Percentiles rank a stretch among this genome's conserved stretches.
phyloP scores from a whole-genome alignment of 2,888 invertebrate genomes.

The Yponomeuta evonymella region DNA sequence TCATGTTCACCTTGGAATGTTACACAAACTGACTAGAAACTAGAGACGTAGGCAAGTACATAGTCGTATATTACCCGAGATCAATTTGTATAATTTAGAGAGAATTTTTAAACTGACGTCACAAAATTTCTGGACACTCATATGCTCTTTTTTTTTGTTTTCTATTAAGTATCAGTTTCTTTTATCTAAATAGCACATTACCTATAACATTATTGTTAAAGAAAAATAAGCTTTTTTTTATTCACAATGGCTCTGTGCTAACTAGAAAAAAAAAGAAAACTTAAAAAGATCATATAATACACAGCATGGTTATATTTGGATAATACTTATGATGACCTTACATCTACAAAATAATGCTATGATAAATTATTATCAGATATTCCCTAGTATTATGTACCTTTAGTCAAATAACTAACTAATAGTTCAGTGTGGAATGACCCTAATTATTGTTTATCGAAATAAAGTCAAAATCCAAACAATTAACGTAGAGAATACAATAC shows the following conservation, averaged over 20 bases:
- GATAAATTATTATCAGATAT: slow-evolving; percentile 69
- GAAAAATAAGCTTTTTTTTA: slow-evolving; percentile 11
- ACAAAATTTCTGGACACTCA: slow-evolving; percentile 8
- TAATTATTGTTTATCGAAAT: slow-evolving; percentile 15
- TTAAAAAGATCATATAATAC: slow-evolving; percentile 53
- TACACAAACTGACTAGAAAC: slow-evolving; percentile 69
- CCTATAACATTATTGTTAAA: background rate
- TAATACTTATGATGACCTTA: slow-evolving; percentile 72
- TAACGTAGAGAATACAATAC: background rate
- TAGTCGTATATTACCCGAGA: slow-evolving; percentile 8
- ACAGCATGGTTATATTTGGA: slow-evolving; percentile 71
- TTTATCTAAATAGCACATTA: background rate
- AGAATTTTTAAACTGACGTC: background rate
- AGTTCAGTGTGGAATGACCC: slow-evolving; percentile 43
- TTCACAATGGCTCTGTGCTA: slow-evolving; percentile 6
- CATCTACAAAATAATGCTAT: slow-evolving; percentile 49
- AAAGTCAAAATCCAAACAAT: background rate
- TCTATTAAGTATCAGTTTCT: slow-evolving; percentile 2
- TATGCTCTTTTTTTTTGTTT: background rate
- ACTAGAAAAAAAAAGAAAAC: background rate
- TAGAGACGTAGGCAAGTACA: background rate
- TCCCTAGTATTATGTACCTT: slow-evolving; percentile 41
- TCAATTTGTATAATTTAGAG: background rate
- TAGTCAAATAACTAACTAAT: slow-evolving; percentile 50
- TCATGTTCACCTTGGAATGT: slow-evolving; percentile 62